These are phyloP conservation scores for Bubo blakistoni DNA, from an alignment of 2,113 vertebrate genomes.

Conservation along the genomic window DNA sequence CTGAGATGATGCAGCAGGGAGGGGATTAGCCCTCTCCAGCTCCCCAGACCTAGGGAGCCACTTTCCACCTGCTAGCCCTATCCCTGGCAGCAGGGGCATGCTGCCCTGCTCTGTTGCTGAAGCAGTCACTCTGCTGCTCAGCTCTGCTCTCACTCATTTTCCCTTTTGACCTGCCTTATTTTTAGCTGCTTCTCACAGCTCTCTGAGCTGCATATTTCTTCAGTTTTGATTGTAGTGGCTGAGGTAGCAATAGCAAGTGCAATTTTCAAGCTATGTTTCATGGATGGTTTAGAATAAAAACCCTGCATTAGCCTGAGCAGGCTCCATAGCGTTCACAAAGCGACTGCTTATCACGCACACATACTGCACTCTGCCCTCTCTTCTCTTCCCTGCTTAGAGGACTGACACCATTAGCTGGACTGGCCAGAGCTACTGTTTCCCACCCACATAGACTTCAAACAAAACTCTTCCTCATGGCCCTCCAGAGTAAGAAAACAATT, in stretches of 20 bases:
- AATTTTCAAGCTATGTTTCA: constrained; percentile 8
- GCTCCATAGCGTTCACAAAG: background rate
- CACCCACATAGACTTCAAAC: background rate
- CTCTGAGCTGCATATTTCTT: background rate
- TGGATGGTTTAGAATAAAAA: background rate
- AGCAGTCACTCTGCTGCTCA: background rate
- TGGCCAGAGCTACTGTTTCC: background rate
- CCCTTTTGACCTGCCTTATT: background rate
- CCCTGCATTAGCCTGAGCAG: background rate
- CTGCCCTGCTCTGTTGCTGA: background rate
- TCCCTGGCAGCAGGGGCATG: background rate
- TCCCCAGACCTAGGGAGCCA: background rate
- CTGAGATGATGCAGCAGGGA: background rate
- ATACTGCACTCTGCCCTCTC: background rate
- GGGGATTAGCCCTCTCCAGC: background rate
- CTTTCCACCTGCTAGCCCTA: background rate
- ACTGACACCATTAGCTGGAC: background rate
- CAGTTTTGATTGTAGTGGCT: constrained; percentile 7
- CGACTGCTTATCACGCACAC: background rate
- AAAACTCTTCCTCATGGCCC: background rate
- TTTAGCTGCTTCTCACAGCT: background rate
- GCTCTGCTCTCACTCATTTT: background rate
- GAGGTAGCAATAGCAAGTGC: constrained; percentile 39
- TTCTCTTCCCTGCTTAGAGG: background rate
- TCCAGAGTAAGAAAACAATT: background rate